Base-by-base conservation (phyloP, 2,113 vertebrate genomes). In the Corythornis cristatus region DNA sequence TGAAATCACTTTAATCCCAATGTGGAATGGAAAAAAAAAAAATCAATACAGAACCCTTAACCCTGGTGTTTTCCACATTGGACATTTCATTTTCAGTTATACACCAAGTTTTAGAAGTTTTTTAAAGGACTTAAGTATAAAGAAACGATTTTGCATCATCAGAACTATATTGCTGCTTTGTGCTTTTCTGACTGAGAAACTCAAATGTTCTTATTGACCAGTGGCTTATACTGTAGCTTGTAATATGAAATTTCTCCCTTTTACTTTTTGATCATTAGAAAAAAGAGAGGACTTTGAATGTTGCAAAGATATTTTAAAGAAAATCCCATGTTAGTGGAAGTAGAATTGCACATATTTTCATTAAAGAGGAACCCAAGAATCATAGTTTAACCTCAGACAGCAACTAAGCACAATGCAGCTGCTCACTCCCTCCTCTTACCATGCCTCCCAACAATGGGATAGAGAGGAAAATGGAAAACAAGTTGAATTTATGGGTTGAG, bases 1-100 rank as follows among this genome's bases (percentile, higher is more conserved):
- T 95, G 96, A 97, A 96, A 95, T 92, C 8, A 11, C 85, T 97
- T 95, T 67, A 73, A 88, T 95, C 95, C 92, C 64, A 86, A 7
- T 72, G 68, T 86, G 77, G 64, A 23, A 50, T 37, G 48, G 23
- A 23, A 0, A 1, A 11, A 48, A 88, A 76, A 60, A 61, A 77
- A 86, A 95, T 93, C 91, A 90, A 66, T 89, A 62, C 15, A 56
- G 76, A 93, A 58, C 68, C 71, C 58, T 90, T 94, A 95, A 79
- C 79, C 70, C 50, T 82, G 29, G 15, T 90, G 60, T 94, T 96
- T 95, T 94, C 26, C 76, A 88, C n/a, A 42, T 68, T 53, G 74
- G 65, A 64, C 33, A 56, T 79, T 93, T 89, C 33, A 40, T 82
- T 93, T 92, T 82, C 40, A 43, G 56, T 82, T 86, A 48, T 90